These are phyloP conservation scores for Tauraco erythrolophus DNA, from an alignment of 2,113 vertebrate species.

Conservation along the genomic window DNA sequence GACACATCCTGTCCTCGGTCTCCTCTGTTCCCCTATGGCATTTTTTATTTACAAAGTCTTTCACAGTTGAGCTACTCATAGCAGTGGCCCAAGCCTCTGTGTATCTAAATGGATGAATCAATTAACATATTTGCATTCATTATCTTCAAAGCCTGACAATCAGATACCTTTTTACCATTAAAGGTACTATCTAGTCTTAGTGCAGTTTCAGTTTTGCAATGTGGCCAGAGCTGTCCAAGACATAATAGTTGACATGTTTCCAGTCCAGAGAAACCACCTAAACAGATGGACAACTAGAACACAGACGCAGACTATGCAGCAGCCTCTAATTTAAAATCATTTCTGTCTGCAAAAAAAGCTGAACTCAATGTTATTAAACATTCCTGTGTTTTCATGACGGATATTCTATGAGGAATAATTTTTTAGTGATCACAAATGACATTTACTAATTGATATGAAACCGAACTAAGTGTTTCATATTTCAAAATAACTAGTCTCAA, in stretches of 20 bases:
- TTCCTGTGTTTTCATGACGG: not conserved
- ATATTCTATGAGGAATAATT: not conserved
- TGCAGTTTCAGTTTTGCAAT: not conserved
- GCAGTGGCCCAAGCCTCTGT: not conserved
- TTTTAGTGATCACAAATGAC: constrained; percentile 29
- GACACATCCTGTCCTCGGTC: not conserved
- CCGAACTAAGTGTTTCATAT: not conserved
- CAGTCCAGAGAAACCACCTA: not conserved
- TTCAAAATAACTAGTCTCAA: not conserved
- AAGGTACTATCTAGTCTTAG: not conserved
- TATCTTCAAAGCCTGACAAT: not conserved
- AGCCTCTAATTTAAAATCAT: constrained; percentile 35
- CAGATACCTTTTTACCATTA: not conserved
- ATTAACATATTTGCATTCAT: constrained; percentile 11
- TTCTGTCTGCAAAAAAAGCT: constrained; percentile 31
- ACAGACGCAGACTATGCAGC: not conserved
- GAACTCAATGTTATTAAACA: constrained; percentile 44
- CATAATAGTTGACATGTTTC: not conserved
- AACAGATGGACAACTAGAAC: constrained; percentile 48
- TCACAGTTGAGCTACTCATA: not conserved
- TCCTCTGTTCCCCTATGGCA: not conserved
- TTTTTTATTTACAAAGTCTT: constrained; percentile 18
- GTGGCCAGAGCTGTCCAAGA: not conserved
- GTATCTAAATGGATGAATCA: not conserved
- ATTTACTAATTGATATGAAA: constrained; percentile 41